These are phyloP conservation scores for Chlorops oryzae DNA, from an alignment of 1,140 invertebrate genomes.

Conservation along the genomic window DNA sequence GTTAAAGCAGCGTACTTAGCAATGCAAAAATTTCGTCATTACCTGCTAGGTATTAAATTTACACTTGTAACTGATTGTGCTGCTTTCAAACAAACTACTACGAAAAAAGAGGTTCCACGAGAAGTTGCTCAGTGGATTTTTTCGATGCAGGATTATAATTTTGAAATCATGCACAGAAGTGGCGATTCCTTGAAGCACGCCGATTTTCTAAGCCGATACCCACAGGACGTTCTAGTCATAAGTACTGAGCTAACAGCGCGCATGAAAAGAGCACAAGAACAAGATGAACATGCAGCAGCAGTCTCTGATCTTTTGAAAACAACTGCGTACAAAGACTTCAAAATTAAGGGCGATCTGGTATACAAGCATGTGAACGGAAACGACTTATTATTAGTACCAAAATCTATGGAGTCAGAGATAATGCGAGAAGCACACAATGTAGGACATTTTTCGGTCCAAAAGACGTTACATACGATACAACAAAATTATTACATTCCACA, in stretches of 20 bases:
- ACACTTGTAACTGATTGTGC: not conserved
- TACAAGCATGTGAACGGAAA: not conserved
- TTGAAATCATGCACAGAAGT: too few relatives aligned
- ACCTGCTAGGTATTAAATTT: not conserved
- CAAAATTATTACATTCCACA: not conserved
- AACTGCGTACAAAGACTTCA: not conserved
- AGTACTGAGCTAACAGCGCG: too few relatives aligned
- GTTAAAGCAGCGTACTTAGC: not conserved
- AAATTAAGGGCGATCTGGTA: not conserved
- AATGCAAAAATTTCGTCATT: not conserved
- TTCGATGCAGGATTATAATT: too few relatives aligned
- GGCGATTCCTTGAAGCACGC: too few relatives aligned
- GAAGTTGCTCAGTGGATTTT: too few relatives aligned
- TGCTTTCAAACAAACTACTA: too few relatives aligned
- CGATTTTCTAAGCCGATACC: too few relatives aligned
- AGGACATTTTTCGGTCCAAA: not conserved
- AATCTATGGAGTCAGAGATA: not conserved
- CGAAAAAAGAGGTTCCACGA: too few relatives aligned
- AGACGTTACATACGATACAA: not conserved
- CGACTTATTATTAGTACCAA: slow-evolving; percentile 1
- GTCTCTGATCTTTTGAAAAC: not conserved
- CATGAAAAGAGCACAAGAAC: not conserved
- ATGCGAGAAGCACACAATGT: not conserved
- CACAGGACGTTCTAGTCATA: too few relatives aligned
- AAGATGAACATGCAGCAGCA: not conserved